Evolutionary conservation across 2,797 vertebrate genomes (phyloP), one percentile per base, ranked within the genome.

Genomic region (Pipistrellus pipistrellus): DNA sequence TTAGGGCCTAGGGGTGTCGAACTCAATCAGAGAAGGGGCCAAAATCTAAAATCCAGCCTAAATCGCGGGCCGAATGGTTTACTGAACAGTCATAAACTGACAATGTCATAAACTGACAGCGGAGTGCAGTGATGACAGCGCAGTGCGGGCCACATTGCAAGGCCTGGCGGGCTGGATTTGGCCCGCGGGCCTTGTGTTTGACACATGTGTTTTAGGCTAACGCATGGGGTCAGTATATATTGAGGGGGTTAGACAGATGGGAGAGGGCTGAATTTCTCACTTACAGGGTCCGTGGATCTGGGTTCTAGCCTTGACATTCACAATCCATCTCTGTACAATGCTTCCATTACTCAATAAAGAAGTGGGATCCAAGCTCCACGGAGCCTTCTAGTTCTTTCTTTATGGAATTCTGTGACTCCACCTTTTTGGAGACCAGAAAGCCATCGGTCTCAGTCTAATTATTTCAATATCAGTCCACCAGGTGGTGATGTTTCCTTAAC

Each of bases 401-500:
- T 46, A 7, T 35, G 57, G 48, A 32, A 75, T 76, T 85, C 30
- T 81, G 35, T 9, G 51, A 69, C 11, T 13, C 48, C 2, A 30
- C 18, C 14, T 25, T 3, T 25, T 80, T 13, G 35, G 2, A 32
- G 44, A 53, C 53, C 20, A 46, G 41, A 48, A 62, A 8, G 21
- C 12, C 6, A 23, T 81, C 13, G 4, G 21, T 76, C 55, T 66
- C 73, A 5, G 25, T 72, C 46, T 66, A 18, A 77, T 91, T 57
- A 90, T 91, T 75, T 69, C 41, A 48, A 8, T 1, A 18, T 0
- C 6, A 57, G 1, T 90, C 97, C 98, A 98, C 92, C 53, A 98
- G 98, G 94, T 98, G 98, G 98, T 95, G 88, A 94, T 96, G 90
- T 90, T 97, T 95, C 93, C 87, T 68, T 96, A 97, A 72, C 68